Evolutionary conservation across 2,888 invertebrate genomes (phyloP).

Genomic region (Cetonia aurata): DNA sequence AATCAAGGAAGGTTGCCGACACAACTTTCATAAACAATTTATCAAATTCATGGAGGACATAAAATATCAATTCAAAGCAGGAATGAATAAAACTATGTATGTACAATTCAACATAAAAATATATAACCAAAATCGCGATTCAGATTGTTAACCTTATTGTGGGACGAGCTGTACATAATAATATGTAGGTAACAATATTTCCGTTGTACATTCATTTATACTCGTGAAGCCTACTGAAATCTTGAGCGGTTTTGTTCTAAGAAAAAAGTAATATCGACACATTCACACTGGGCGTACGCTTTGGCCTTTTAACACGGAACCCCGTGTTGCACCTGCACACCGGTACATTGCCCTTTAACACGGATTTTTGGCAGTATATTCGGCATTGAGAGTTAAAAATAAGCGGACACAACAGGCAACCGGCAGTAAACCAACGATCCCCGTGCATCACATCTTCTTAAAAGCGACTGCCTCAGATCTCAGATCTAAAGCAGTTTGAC

Average conservation of each 20-base stretch:
- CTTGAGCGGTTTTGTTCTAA: neutral
- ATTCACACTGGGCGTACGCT: slow-evolving; percentile 10
- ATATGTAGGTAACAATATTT: no score
- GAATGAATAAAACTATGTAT: no score
- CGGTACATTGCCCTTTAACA: slow-evolving; percentile 54
- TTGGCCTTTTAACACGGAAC: slow-evolving; percentile 35
- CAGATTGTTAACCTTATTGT: no score
- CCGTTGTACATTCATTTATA: neutral
- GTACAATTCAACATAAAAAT: no score
- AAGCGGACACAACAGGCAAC: slow-evolving; percentile 39
- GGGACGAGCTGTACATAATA: no score
- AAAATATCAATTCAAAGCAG: no score
- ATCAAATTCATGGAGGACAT: no score
- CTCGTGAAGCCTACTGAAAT: neutral
- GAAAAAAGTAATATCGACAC: neutral
- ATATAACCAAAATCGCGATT: no score
- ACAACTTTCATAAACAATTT: no score
- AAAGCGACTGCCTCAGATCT: neutral
- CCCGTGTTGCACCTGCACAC: slow-evolving; percentile 45
- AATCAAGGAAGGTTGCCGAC: no score
- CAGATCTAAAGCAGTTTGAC: no score
- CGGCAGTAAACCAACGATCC: slow-evolving; percentile 17
- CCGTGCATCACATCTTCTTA: no score
- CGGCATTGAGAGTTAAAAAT: slow-evolving; percentile 53
- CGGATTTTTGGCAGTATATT: slow-evolving; percentile 53